phyloP scores from a whole-genome alignment of 2,888 invertebrate genomes.

The Caenorhabditis plicata region DNA sequence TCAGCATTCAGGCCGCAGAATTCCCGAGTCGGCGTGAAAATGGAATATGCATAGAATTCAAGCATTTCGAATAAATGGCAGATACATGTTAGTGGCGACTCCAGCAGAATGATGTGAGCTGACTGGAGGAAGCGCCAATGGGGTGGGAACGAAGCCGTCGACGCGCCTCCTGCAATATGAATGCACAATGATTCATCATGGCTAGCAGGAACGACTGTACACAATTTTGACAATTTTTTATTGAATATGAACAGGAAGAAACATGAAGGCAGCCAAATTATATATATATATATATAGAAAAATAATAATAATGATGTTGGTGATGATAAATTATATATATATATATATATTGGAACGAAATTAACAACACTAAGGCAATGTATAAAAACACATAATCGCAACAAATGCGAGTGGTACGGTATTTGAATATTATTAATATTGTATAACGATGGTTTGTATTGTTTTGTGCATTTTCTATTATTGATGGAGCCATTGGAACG shows the following conservation, averaged over 20 bases:
- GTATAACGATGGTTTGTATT: too few species aligned
- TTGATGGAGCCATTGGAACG: too few species aligned
- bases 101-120: background rate
- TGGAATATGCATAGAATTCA: background rate
- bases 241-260: too few species aligned
- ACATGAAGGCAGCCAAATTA: too few species aligned
- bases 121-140: background rate
- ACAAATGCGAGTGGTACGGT: too few species aligned
- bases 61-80: background rate
- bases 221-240: background rate
- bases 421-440: too few species aligned
- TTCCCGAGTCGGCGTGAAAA: conserved; percentile 2
- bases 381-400: too few species aligned
- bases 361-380: too few species aligned
- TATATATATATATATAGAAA: too few species aligned
- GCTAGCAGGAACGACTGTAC: background rate
- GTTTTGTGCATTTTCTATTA: too few species aligned
- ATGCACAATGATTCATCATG: conserved; percentile 1
- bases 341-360: too few species aligned
- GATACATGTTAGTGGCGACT: background rate
- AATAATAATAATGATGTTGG: background rate
- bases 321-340: background rate
- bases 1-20: conserved; percentile 24
- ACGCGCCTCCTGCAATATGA: too few species aligned
- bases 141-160: conserved; percentile 4